A percentile compares a stretch with the other conserved stretches of the same genome.
Evolutionary conservation across 1,140 invertebrate species (phyloP).

Genomic region (Elysia chlorotica): DNA sequence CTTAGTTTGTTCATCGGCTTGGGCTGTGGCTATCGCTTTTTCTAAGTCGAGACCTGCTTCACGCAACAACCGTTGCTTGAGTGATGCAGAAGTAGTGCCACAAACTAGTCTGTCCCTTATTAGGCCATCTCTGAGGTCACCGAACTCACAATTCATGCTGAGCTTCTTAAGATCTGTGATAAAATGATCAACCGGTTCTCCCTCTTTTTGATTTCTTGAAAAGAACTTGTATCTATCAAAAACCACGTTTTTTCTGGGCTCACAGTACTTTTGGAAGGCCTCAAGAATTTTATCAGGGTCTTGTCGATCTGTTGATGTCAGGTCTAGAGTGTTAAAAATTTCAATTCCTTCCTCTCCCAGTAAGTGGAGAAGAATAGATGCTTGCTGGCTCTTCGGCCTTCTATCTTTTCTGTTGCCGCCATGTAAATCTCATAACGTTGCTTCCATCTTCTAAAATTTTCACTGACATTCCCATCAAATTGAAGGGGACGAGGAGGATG

Average conservation of each 20-base stretch:
- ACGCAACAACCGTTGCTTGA: slow-evolving; percentile 10
- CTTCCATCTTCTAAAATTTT: slow-evolving; percentile 2
- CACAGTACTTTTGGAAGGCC: not conserved
- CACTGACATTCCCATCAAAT: slow-evolving; percentile 6
- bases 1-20: not conserved
- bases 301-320: not conserved
- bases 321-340: not conserved
- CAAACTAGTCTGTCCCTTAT: slow-evolving; percentile 16
- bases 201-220: slow-evolving; percentile 8
- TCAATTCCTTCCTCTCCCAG: not conserved
- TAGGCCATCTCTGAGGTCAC: slow-evolving; percentile 10
- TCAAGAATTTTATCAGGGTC: not conserved
- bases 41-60: slow-evolving; percentile 10
- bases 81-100: not conserved
- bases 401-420: not conserved
- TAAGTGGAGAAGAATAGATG: not conserved
- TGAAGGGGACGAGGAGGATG: not conserved
- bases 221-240: slow-evolving; percentile 7
- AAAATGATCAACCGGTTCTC: slow-evolving; percentile 14
- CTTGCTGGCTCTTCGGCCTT: not conserved
- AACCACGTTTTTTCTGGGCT: not conserved
- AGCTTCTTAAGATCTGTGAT: slow-evolving; percentile 12
- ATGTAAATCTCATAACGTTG: not conserved
- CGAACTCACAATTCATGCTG: slow-evolving; percentile 16
- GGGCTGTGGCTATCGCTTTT: slow-evolving; percentile 1